phyloP scores from a whole-genome alignment of 2,888 invertebrate species.

The Camptogramma bilineatum region DNA sequence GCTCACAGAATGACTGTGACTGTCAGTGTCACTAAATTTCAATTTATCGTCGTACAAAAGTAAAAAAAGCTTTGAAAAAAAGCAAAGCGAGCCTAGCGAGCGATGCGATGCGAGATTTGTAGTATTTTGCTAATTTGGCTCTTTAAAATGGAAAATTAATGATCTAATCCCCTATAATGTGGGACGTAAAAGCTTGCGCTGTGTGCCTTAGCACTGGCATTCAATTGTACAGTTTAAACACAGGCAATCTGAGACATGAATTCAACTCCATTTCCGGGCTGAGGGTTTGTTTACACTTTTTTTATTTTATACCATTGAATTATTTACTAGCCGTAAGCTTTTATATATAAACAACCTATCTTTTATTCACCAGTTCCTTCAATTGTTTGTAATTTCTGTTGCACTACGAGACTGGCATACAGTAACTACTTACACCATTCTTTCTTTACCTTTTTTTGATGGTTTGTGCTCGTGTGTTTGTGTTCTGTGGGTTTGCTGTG shows the following conservation, averaged over 20 bases:
- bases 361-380: no score
- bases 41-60: no score
- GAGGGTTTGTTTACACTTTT: constrained; percentile 55
- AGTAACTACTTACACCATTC: no score
- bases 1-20: no score
- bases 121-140: background rate
- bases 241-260: constrained; percentile 61
- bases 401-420: no score
- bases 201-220: constrained; percentile 70
- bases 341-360: background rate
- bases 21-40: background rate
- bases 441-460: no score
- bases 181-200: constrained; percentile 67
- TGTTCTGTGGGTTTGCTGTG: no score
- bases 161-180: constrained; percentile 60
- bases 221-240: constrained; percentile 65
- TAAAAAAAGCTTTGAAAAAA: no score
- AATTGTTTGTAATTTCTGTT: no score
- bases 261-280: constrained; percentile 71
- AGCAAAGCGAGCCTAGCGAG: background rate
- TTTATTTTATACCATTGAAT: constrained; percentile 5
- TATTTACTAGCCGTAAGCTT: background rate
- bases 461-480: no score
- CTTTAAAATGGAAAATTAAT: constrained; percentile 55
- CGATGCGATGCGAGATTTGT: background rate